A percentile compares a stretch with the other conserved stretches of the same genome.
phyloP scores from a whole-genome alignment of 2,797 vertebrate species.

The Pipistrellus kuhlii region DNA sequence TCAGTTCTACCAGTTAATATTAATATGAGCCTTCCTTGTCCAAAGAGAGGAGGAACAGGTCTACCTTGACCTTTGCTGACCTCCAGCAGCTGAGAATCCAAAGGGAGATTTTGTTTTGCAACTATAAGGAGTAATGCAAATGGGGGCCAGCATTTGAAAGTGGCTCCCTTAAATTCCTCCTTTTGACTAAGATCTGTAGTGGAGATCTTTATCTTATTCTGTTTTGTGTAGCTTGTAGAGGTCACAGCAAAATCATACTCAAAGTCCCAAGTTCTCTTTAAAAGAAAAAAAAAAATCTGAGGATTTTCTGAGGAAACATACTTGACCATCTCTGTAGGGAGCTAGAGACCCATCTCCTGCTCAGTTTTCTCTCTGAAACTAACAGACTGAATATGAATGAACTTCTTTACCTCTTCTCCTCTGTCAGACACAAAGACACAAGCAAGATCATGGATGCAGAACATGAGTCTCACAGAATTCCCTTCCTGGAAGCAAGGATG shows the following conservation, averaged over 20 bases:
- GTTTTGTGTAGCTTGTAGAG: conserved; percentile 65
- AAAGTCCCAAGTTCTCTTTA: background rate
- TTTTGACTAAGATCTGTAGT: background rate
- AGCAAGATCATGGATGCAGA: background rate
- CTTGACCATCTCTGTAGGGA: background rate
- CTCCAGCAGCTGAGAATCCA: conserved; percentile 26
- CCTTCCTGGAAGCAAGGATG: background rate
- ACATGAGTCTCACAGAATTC: background rate
- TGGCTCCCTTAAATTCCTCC: background rate
- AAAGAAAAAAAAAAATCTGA: background rate
- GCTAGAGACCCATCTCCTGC: background rate
- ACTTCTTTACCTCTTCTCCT: background rate
- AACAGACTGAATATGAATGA: conserved; percentile 58
- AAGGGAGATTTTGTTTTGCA: conserved; percentile 30
- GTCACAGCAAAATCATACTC: conserved; percentile 73
- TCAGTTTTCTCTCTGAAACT: background rate
- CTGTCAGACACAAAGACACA: conserved; percentile 19
- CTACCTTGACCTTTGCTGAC: conserved; percentile 22
- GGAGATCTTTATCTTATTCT: background rate
- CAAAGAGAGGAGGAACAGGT: background rate
- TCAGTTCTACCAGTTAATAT: conserved; percentile 9
- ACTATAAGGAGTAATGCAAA: conserved; percentile 67
- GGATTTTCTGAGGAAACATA: background rate
- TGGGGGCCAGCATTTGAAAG: background rate
- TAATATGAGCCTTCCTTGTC: background rate